These are phyloP conservation scores for Pseudomugil tenellus DNA, from an alignment of 2,797 vertebrate species.

Conservation along the genomic window DNA sequence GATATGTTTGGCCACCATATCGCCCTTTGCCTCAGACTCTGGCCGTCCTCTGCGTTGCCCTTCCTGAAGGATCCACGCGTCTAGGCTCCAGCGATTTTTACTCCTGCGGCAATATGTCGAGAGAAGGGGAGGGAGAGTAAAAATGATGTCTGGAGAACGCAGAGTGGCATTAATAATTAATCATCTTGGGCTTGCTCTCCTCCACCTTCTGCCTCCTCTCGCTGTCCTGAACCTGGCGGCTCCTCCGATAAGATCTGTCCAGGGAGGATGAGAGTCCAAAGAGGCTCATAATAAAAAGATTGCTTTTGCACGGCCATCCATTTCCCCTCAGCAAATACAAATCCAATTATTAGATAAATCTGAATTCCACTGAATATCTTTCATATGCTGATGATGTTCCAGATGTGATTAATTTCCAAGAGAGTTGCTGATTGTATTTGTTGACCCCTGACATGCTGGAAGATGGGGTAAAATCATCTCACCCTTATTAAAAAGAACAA, in stretches of 20 bases:
- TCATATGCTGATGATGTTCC: conserved; percentile 47
- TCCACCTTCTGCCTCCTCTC: conserved; percentile 52
- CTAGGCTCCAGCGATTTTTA: conserved; percentile 53
- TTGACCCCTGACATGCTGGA: conserved; percentile 47
- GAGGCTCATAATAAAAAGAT: conserved; percentile 39
- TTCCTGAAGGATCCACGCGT: conserved; percentile 62
- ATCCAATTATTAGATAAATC: conserved; percentile 76
- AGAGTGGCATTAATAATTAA: conserved; percentile 79
- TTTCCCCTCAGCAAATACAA: conserved; percentile 65
- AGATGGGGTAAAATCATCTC: conserved; percentile 55
- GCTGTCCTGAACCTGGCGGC: conserved; percentile 46
- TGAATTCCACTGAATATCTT: conserved; percentile 45
- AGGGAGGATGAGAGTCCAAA: conserved; percentile 38
- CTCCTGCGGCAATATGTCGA: conserved; percentile 53
- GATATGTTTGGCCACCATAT: conserved; percentile 7
- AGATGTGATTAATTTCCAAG: conserved; percentile 58
- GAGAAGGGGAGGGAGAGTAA: conserved; percentile 48
- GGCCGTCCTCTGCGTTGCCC: conserved; percentile 54
- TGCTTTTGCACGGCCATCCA: conserved; percentile 15
- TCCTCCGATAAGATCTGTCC: conserved; percentile 64
- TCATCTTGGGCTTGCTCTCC: conserved; percentile 59
- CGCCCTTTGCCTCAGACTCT: background rate
- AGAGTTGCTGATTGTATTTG: conserved; percentile 52
- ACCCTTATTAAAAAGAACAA: conserved; percentile 57
- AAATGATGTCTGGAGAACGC: conserved; percentile 75